These are phyloP conservation scores for Lycaena phlaeas DNA, from an alignment of 2,888 invertebrate genomes.

Conservation along the genomic window DNA sequence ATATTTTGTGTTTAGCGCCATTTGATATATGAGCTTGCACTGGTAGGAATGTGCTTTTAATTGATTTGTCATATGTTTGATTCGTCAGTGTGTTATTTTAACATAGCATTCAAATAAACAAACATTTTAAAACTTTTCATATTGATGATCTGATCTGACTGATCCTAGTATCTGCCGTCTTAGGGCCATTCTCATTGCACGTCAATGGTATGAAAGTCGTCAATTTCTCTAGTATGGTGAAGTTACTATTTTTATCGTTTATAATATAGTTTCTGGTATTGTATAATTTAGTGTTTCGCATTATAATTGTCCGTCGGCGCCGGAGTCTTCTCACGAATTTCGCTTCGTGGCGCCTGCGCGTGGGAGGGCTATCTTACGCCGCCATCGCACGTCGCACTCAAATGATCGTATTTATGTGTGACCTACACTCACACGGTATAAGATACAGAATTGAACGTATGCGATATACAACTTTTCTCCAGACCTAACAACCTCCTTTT, in stretches of 20 bases:
- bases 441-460: slow-evolving; percentile 27
- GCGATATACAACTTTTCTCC: slow-evolving; percentile 19
- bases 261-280: not conserved
- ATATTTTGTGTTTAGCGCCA: slow-evolving; percentile 21
- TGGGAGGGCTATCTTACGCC: slow-evolving; percentile 64
- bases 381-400: slow-evolving; percentile 52
- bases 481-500: slow-evolving; percentile 42
- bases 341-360: slow-evolving; percentile 60
- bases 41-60: slow-evolving; percentile 4
- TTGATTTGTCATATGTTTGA: not conserved
- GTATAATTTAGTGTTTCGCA: slow-evolving; percentile 20
- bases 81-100: not conserved
- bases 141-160: too few species aligned
- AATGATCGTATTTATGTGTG: slow-evolving; percentile 30
- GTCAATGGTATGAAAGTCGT: too few species aligned
- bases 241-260: too few species aligned
- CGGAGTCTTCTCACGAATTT: slow-evolving; percentile 68
- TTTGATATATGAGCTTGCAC: slow-evolving; percentile 11
- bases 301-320: slow-evolving; percentile 43
- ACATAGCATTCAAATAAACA: too few species aligned
- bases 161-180: too few species aligned
- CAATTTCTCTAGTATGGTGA: too few species aligned
- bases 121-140: too few species aligned
- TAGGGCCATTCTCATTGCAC: too few species aligned
- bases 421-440: slow-evolving; percentile 30